Evolutionary conservation across 2,113 vertebrate genomes (phyloP).

Genomic region (Oxygymnocypris stewartii): DNA sequence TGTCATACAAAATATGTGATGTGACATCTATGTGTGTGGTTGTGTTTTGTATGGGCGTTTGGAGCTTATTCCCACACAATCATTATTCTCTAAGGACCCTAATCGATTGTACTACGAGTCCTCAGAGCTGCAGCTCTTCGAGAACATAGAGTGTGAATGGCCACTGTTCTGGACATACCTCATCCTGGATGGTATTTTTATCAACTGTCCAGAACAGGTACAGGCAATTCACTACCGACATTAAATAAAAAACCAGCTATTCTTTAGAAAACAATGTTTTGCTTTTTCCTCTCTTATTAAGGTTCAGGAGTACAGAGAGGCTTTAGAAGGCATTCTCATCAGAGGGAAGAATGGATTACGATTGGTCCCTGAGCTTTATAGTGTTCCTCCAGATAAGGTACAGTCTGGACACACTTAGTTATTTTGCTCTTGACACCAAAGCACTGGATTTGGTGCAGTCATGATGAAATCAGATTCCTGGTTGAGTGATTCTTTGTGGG

Average conservation of each 20-base stretch:
- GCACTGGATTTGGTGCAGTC: not conserved
- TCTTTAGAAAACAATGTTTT: not conserved
- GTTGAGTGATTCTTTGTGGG: not conserved
- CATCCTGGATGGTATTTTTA: slow-evolving; percentile 94
- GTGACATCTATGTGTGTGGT: not conserved
- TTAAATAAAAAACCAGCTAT: not conserved
- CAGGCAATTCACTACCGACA: not conserved
- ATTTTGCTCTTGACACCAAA: not conserved
- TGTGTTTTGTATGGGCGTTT: not conserved
- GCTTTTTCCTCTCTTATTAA: slow-evolving; percentile 56
- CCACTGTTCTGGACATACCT: slow-evolving; percentile 97
- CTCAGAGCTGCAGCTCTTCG: slow-evolving; percentile 93
- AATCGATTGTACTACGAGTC: slow-evolving; percentile 90
- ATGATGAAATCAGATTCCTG: not conserved
- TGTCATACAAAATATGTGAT: not conserved
- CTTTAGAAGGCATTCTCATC: slow-evolving; percentile 88
- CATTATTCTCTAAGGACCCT: slow-evolving; percentile 78
- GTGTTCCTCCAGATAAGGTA: slow-evolving; percentile 86
- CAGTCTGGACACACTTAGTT: not conserved
- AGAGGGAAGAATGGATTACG: slow-evolving; percentile 86
- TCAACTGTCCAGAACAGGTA: slow-evolving; percentile 87
- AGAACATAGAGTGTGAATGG: slow-evolving; percentile 98
- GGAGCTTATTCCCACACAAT: not conserved
- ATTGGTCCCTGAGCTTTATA: slow-evolving; percentile 92
- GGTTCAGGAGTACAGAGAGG: slow-evolving; percentile 94